Percentiles rank a stretch among this genome's conserved stretches.
These are phyloP conservation scores for Tautogolabrus adspersus DNA, from an alignment of 2,113 vertebrate genomes.

Conservation along the genomic window DNA sequence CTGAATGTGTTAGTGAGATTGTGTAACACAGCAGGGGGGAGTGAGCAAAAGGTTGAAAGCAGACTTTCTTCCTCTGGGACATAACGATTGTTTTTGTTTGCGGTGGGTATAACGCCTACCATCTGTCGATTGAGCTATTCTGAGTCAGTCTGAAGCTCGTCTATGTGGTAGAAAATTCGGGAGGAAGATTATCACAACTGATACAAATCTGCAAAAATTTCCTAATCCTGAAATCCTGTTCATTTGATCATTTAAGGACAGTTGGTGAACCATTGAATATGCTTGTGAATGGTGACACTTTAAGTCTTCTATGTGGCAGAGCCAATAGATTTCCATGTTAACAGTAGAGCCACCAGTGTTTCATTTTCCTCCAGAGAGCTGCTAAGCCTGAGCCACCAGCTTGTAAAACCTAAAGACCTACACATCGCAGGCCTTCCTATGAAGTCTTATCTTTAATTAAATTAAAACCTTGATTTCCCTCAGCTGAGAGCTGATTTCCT, in stretches of 20 bases:
- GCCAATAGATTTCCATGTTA: conserved; percentile 62
- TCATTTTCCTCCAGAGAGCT: conserved; percentile 71
- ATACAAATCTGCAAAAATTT: conserved; percentile 23
- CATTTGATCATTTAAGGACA: conserved; percentile 29
- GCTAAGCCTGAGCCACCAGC: conserved; percentile 49
- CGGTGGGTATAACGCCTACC: conserved; percentile 52
- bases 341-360: conserved; percentile 53
- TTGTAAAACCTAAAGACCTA: conserved; percentile 74
- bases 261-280: conserved; percentile 17
- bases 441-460: conserved; percentile 77
- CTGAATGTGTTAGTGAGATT: neutral
- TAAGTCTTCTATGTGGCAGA: conserved; percentile 20
- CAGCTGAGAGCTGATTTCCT: conserved; percentile 72
- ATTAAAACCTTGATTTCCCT: conserved; percentile 80
- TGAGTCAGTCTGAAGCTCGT: conserved; percentile 25
- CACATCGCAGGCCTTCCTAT: conserved; percentile 40
- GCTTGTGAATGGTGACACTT: conserved; percentile 6
- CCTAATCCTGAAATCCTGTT: conserved; percentile 21
- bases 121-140: conserved; percentile 71
- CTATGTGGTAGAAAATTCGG: conserved; percentile 46
- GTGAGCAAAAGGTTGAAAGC: conserved; percentile 48
- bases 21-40: conserved; percentile 34
- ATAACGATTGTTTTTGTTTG: conserved; percentile 50
- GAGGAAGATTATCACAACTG: conserved; percentile 17
- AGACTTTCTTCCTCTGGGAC: conserved; percentile 42